Evolutionary conservation across 2,113 vertebrate species (phyloP), one percentile per base, ranked within the genome.

Genomic region (Oplegnathus fasciatus): DNA sequence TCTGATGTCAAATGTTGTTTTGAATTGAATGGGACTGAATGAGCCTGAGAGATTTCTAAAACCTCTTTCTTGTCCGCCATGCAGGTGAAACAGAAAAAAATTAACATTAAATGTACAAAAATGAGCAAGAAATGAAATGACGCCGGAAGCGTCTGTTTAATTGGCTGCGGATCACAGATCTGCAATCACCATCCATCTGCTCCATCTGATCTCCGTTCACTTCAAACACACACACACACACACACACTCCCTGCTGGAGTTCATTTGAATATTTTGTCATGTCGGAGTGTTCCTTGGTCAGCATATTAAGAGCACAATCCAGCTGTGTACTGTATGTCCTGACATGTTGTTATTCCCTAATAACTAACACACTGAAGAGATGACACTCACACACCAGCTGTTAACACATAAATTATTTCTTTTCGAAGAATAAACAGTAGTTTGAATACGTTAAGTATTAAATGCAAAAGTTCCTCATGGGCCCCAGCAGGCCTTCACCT

Each of bases 181-280:
- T 84, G 65, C 66, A 74, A 52, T 85, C 87, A 81, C 40, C 74
- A 77, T 83, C 87, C 86, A 90, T 84, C 82, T 89, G 85, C 73
- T 88, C 48, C 54, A 73, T 87, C 30, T 78, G 68, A 81, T 76
- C 70, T 61, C 46, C 8, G 40, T 20, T 75, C 44, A 64, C 76
- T 57, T 48, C 77, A 44, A 50, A 24, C 73, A 64, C 68, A 74
- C 66, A 42, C 58, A 72, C 72, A 60, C 65, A 52, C 80, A 30
- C 71, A 72, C 67, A 64, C 44, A 65, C 70, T 2, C 62, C 1
- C 78, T 50, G 42, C 42, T 26, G 26, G 17, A 37, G 54, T 30
- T 78, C 42, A 78, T 78, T 61, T 68, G 26, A 72, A 78, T 64
- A 68, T 48, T 46, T 14, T 44, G 42, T 44, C 17, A 9, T 50